Evolutionary conservation across 2,113 vertebrate species (phyloP), one percentile per base, ranked within the genome.

Genomic region (Mus musculus): DNA sequence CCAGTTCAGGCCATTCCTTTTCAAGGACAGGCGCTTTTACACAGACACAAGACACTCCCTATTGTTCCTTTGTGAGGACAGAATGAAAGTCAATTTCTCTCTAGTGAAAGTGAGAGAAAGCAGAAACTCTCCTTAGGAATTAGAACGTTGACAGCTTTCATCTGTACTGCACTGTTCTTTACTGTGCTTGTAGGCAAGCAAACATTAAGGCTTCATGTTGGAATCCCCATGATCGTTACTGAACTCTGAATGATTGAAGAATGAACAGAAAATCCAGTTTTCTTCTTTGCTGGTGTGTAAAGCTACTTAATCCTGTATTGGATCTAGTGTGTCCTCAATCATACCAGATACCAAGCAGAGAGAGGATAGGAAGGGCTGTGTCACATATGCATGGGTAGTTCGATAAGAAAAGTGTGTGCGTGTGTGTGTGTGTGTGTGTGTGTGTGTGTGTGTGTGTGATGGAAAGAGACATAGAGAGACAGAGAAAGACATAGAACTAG

Each of bases 1-100:
- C 85, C 24, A 3, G n/a, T 86, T 67, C 61, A 80, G 17, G n/a
- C 20, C 80, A 91, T 94, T 95, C 75, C 94, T 96, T 65, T 91
- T 91, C 97, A 94, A 97, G 91, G 93, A 17, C 93, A 65, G 39
- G 42, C 84, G 19, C 12, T 61, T 88, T 69, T 87, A 63, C 24
- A 22, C 12, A 76, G 71, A 89, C 54, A 28, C 20, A 52, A 69
- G 65, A 76, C 84, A 92, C 80, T 86, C 7, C 63, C 63, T 61
- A 22, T 39, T n/a, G 8, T 1, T 67, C 20, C 19, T 61, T 14
- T 30, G 4, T 39, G 30, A 91, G 89, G 42, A 84, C 2, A 63
- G 67, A 94, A 75, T 8, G 26, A 87, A 17, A 72, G 14, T 46
- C 56, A 4, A n/a, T 49, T 89, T 80, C 72, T 94, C 59, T 75